Evolutionary conservation across 2,113 vertebrate species (phyloP).

Genomic region (Sturnira hondurensis): DNA sequence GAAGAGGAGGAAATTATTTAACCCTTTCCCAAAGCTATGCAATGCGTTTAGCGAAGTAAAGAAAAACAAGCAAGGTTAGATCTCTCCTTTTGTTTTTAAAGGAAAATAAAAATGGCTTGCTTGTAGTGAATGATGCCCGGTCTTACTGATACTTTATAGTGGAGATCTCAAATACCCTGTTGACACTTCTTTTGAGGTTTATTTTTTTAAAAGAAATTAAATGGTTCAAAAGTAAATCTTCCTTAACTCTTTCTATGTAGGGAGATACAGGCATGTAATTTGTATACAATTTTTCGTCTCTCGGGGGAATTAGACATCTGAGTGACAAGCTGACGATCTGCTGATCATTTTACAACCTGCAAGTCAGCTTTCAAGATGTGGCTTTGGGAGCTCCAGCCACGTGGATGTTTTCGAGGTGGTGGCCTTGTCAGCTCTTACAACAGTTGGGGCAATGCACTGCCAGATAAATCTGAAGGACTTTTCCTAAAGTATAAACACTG

Average conservation of each 20-base stretch:
- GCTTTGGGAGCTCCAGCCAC: background rate
- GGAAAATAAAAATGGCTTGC: conserved; percentile 68
- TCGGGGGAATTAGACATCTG: background rate
- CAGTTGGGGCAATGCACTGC: background rate
- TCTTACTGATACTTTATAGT: conserved; percentile 59
- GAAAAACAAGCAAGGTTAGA: conserved; percentile 70
- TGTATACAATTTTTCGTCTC: conserved; percentile 68
- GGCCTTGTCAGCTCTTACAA: background rate
- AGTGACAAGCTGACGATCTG: background rate
- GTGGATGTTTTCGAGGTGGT: conserved; percentile 1
- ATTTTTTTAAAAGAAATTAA: background rate
- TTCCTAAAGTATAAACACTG: background rate
- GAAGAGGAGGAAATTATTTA: conserved; percentile 84
- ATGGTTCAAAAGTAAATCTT: background rate
- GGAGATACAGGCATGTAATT: conserved; percentile 67
- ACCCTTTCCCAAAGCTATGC: conserved; percentile 79
- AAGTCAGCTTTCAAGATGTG: background rate
- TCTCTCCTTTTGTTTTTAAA: conserved; percentile 74
- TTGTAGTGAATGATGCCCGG: conserved; percentile 49
- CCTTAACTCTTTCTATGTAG: conserved; percentile 31
- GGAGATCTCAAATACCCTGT: conserved; percentile 6
- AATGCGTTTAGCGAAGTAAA: conserved; percentile 73
- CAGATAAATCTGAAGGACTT: background rate
- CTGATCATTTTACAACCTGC: background rate
- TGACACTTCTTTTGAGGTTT: background rate